Evolutionary conservation across 2,113 vertebrate species (phyloP), one percentile per base, ranked within the genome.

Genomic region (Typhlomys cinereus): DNA sequence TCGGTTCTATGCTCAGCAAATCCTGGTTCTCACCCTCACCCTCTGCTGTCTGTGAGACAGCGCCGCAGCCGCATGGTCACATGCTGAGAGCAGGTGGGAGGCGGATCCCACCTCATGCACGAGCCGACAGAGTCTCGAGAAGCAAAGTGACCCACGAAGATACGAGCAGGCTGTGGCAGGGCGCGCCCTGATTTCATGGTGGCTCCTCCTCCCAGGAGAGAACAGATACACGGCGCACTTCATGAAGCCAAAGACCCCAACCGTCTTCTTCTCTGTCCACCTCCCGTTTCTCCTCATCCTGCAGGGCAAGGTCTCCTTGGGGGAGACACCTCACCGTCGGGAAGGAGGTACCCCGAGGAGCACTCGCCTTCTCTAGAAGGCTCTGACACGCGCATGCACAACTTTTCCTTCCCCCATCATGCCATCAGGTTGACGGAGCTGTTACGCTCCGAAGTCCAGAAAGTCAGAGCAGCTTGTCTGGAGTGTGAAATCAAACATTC

Each of bases 401-500:
- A 41, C 9, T 13, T 81, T 83, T 85, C 15, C 34, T 50, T 64
- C 46, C 4, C 5, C 81, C 50, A 39, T 85, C 46, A 83, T 57
- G 36, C 29, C 41, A 44, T 9, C 50, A n/a, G 64, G 52, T 78
- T 48, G 76, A 86, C 83, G 94, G 88, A 44, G 31, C 52, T 73
- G 88, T 90, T 83, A 61, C 41, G 39, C 41, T 90, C 64, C 41
- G n/a, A 90, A 88, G 59, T 46, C 44, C 54, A 86, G 81, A 85
- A 88, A 88, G 73, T 79, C 54, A 90, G 57, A 66, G 21, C 21
- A 23, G 75, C 52, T 90, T 52, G 66, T 92, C 79, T 95, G 73
- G 82, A 89, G 48, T 12, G 66, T 13, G 61, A 87, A 79, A 71
- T 74, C 0, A 1, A 95, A 52, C 61, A 25, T 79, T 93, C 81